Conservation (phyloP, 2,888 invertebrate species). For the Tetheella fluctuosa region DNA sequence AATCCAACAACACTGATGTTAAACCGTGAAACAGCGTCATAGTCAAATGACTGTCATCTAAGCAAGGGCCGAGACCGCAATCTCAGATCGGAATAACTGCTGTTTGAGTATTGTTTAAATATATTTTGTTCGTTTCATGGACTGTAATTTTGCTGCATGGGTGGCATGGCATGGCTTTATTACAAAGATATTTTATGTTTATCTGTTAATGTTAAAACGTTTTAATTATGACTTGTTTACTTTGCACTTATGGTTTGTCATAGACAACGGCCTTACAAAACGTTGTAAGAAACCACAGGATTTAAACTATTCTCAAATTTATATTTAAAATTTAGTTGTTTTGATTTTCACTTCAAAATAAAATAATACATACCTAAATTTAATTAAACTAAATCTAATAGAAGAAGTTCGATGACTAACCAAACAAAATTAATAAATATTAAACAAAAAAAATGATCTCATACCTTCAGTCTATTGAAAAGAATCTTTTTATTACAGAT, state of each 20-base stretch:
- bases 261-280: too few relatives aligned
- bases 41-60: slow-evolving; percentile 24
- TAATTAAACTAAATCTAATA: too few relatives aligned
- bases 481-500: neutral
- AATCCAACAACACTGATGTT: neutral
- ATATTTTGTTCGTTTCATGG: slow-evolving; percentile 8
- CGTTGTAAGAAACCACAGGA: too few relatives aligned
- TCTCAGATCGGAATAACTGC: slow-evolving; percentile 24
- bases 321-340: neutral
- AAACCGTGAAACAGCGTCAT: neutral
- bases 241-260: too few relatives aligned
- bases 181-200: neutral
- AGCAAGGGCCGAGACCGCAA: slow-evolving; percentile 15
- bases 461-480: neutral
- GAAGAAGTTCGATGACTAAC: neutral
- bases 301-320: too few relatives aligned
- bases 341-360: too few relatives aligned
- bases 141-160: neutral
- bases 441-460: neutral
- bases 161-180: slow-evolving; percentile 12
- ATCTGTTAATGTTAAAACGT: too few relatives aligned
- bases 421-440: neutral
- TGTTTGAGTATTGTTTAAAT: slow-evolving; percentile 18
- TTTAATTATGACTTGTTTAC: too few relatives aligned
- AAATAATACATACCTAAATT: too few relatives aligned